A percentile compares a stretch with the other conserved stretches of the same genome.
phyloP scores from a whole-genome alignment of 2,113 vertebrate species.

The Hippocampus mohnikei region DNA sequence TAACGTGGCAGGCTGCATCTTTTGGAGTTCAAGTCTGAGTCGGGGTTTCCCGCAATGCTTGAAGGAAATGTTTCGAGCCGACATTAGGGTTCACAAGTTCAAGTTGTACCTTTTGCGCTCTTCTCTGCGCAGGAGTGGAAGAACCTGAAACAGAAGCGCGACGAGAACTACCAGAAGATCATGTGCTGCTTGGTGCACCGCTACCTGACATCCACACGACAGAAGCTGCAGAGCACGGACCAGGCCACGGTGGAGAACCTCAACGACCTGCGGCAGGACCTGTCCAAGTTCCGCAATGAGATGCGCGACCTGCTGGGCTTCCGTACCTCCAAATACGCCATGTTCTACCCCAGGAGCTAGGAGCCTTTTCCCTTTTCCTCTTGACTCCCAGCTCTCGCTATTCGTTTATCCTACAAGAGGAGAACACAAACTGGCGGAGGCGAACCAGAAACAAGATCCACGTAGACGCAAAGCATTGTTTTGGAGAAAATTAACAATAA shows the following conservation, averaged over 20 bases:
- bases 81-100: no score
- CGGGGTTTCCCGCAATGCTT: no score
- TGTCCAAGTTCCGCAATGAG: conserved; percentile 97
- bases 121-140: conserved; percentile 86
- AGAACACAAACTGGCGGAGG: background rate
- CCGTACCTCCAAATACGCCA: conserved; percentile 96
- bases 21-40: no score
- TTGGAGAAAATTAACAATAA: conserved; percentile 65
- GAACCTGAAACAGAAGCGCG: conserved; percentile 91
- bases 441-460: background rate
- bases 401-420: conserved; percentile 28
- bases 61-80: no score
- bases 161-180: conserved; percentile 97
- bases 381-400: conserved; percentile 23
- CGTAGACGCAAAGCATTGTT: conserved; percentile 61
- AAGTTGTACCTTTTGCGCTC: background rate
- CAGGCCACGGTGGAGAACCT: conserved; percentile 97
- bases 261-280: conserved; percentile 93
- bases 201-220: conserved; percentile 93
- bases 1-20: no score
- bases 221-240: conserved; percentile 97
- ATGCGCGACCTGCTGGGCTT: conserved; percentile 97
- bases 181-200: conserved; percentile 98
- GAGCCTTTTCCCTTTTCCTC: conserved; percentile 21
- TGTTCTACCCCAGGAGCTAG: conserved; percentile 96